phyloP scores from a whole-genome alignment of 2,888 invertebrate species.

The Octodonta nipae region DNA sequence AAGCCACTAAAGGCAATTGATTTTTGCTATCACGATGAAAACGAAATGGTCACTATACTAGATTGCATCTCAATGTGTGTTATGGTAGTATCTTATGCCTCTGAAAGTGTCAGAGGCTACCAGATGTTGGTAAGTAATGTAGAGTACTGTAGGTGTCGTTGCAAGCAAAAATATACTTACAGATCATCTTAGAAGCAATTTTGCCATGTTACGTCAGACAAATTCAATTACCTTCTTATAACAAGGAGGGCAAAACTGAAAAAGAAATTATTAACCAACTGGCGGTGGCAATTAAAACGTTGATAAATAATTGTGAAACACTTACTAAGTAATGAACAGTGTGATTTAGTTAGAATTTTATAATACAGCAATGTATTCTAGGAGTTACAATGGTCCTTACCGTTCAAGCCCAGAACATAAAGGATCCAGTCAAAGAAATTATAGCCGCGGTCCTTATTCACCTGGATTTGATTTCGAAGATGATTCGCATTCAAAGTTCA shows the following conservation, averaged over 20 bases:
- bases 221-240: constrained; percentile 77
- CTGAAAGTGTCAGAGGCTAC: constrained; percentile 83
- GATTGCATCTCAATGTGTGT: constrained; percentile 98
- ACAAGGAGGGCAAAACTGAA: constrained; percentile 85
- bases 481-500: constrained; percentile 68
- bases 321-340: constrained; percentile 65
- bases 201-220: constrained; percentile 90
- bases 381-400: constrained; percentile 88
- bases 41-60: constrained; percentile 89
- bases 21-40: constrained; percentile 97
- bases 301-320: constrained; percentile 92
- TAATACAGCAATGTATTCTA: constrained; percentile 26
- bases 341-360: too few species aligned
- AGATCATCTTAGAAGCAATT: constrained; percentile 93
- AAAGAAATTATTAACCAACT: constrained; percentile 84
- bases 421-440: constrained; percentile 78
- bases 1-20: constrained; percentile 89
- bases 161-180: too few species aligned
- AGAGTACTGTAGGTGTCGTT: too few species aligned
- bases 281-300: constrained; percentile 85
- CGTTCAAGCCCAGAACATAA: constrained; percentile 83
- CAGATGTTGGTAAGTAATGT: constrained; percentile 77
- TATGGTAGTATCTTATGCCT: constrained; percentile 95
- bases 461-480: constrained; percentile 79
- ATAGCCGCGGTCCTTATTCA: constrained; percentile 59